These are phyloP conservation scores for Sebastes vulpes DNA, from an alignment of 2,797 vertebrate genomes.

Conservation along the genomic window DNA sequence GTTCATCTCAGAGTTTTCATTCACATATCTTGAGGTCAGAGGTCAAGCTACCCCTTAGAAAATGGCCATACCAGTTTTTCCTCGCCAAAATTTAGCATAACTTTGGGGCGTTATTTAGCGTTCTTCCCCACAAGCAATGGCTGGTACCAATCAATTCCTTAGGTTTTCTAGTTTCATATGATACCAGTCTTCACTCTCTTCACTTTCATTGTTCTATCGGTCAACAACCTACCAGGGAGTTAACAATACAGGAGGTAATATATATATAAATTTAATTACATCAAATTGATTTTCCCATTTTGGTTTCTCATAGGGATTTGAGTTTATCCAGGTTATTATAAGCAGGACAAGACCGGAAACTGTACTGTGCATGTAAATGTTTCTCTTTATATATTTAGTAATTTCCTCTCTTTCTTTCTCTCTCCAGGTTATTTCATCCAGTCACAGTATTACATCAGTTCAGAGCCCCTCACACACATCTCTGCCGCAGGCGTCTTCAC, in stretches of 20 bases:
- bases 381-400: background rate
- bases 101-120: too few species aligned
- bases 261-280: background rate
- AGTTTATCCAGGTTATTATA: constrained; percentile 9
- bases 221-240: background rate
- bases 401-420: background rate
- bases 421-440: constrained; percentile 56
- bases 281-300: background rate
- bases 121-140: too few species aligned
- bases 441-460: constrained; percentile 65
- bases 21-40: too few species aligned
- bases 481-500: constrained; percentile 85
- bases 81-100: too few species aligned
- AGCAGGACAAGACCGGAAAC: background rate
- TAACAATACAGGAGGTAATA: background rate
- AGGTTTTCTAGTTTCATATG: too few species aligned
- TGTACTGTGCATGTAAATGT: background rate
- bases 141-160: too few species aligned
- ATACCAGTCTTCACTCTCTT: too few species aligned
- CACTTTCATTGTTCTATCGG: background rate
- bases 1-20: too few species aligned
- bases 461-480: constrained; percentile 78
- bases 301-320: background rate
- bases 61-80: too few species aligned
- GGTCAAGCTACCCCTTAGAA: too few species aligned